A percentile compares a stretch with the other conserved stretches of the same genome.
These are phyloP conservation scores for Sphaeridia pumilis DNA, from an alignment of 2,888 invertebrate species.

Conservation along the genomic window DNA sequence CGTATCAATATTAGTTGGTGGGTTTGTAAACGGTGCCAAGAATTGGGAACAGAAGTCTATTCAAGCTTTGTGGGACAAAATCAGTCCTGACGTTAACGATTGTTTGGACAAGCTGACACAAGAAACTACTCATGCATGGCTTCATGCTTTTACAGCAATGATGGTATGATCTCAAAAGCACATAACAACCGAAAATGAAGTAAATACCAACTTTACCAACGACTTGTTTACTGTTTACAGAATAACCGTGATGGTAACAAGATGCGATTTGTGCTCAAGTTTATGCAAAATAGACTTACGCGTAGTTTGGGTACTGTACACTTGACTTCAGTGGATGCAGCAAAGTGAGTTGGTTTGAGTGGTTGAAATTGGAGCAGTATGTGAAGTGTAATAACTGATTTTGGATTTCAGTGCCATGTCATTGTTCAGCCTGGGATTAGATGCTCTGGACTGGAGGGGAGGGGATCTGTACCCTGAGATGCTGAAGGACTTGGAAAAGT, in stretches of 20 bases:
- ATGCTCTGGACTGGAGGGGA: conserved; percentile 34
- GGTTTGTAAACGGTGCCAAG: conserved; percentile 45
- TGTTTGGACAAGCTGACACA: conserved; percentile 43
- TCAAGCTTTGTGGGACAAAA: conserved; percentile 41
- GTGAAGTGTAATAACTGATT: not conserved
- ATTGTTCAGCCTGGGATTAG: conserved; percentile 29
- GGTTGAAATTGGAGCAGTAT: not conserved
- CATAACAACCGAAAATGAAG: not conserved
- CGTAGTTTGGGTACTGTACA: conserved; percentile 33
- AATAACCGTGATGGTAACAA: conserved; percentile 35
- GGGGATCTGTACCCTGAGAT: conserved; percentile 30
- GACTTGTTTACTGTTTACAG: conserved; percentile 13
- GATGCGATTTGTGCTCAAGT: conserved; percentile 32
- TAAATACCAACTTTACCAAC: not conserved
- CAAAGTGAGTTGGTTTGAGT: conserved; percentile 24
- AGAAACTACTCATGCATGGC: conserved; percentile 45
- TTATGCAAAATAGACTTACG: conserved; percentile 30
- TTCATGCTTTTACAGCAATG: conserved; percentile 23
- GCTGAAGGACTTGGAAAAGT: conserved; percentile 26
- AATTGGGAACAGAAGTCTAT: conserved; percentile 43
- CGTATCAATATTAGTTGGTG: conserved; percentile 47
- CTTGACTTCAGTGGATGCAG: conserved; percentile 33
- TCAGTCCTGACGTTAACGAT: conserved; percentile 41
- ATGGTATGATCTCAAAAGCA: conserved; percentile 26
- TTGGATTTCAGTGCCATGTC: conserved; percentile 29